Evolutionary conservation across 2,797 vertebrate genomes (phyloP).

Genomic region (Pampus argenteus): DNA sequence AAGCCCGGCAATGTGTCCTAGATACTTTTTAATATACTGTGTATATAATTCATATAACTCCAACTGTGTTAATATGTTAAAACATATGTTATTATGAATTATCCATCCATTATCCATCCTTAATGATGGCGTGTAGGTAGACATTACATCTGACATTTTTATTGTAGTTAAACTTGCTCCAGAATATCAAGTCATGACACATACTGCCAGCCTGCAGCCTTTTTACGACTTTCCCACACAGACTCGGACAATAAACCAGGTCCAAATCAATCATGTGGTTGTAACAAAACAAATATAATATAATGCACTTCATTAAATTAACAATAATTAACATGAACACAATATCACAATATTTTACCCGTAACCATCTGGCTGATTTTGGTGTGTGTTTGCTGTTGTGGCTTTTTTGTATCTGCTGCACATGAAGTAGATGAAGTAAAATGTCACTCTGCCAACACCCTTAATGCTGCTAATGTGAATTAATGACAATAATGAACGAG

Average conservation of each 20-base stretch:
- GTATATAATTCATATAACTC: neutral
- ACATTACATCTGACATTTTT: neutral
- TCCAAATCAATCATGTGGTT: neutral
- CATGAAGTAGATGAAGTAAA: constrained; percentile 3
- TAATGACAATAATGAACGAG: neutral
- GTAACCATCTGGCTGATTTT: neutral
- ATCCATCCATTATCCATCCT: no score
- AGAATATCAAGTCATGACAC: neutral
- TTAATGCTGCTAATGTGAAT: neutral
- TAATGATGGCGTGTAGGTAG: neutral
- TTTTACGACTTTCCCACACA: constrained; percentile 8
- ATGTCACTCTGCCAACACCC: neutral
- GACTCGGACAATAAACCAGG: constrained; percentile 6
- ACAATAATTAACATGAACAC: neutral
- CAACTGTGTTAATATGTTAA: neutral
- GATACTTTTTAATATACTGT: no score
- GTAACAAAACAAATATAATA: constrained; percentile 15
- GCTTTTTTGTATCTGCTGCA: neutral
- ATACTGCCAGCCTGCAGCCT: neutral
- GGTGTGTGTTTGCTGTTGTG: neutral
- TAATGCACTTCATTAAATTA: neutral
- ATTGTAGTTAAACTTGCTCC: neutral
- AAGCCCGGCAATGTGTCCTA: neutral
- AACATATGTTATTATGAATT: no score
- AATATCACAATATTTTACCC: neutral